Evolutionary conservation across 2,113 vertebrate species (phyloP), one percentile per base, ranked within the genome.

Genomic region (Chaetura pelagica): DNA sequence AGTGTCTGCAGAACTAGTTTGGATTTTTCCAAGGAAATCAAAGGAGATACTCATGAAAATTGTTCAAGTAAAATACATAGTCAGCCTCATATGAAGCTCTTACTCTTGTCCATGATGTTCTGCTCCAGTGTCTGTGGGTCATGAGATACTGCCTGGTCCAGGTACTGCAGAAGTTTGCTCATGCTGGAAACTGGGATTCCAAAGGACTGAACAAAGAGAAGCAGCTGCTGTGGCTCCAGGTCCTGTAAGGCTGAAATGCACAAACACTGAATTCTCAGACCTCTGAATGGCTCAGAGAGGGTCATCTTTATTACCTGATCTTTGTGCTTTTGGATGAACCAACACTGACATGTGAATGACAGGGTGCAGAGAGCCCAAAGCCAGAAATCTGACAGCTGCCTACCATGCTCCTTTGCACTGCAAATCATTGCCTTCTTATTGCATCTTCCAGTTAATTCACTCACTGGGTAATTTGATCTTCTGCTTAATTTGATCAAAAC

Each of bases 101-200:
- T 95, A 99, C 99, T 99, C 95, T 99, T 99, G 96, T 99, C 99
- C 99, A 99, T 99, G 97, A 99, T 99, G 97, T 99, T 99, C 96
- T 99, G 98, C 88, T 99, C 99, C 91, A 99, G 97, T 0, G 99
- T 95, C 95, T 99, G 98, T 3, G 99, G 99, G 80, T 99, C 99
- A 32, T 99, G 99, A 83, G 99, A 99, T 26, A 99, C 99, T 0
- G 99, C 98, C 96, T 99, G 99, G 96, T 99, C 99, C 97, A 99
- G 97, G 92, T 99, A 99, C 97, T 99, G 99, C 77, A 99, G 98
- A 6, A 99, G 99, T 92, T 99, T 99, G 90, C 99, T 99, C 99
- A 99, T 99, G 96, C 99, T 99, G 96, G 99, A 99, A 35, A 99
- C 99, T 0, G 99, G 99, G 91, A 99, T 99, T 54, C 99, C 99